Conservation (phyloP, 35 echinoderm and acorn worm species). For the Diadema setosum region DNA sequence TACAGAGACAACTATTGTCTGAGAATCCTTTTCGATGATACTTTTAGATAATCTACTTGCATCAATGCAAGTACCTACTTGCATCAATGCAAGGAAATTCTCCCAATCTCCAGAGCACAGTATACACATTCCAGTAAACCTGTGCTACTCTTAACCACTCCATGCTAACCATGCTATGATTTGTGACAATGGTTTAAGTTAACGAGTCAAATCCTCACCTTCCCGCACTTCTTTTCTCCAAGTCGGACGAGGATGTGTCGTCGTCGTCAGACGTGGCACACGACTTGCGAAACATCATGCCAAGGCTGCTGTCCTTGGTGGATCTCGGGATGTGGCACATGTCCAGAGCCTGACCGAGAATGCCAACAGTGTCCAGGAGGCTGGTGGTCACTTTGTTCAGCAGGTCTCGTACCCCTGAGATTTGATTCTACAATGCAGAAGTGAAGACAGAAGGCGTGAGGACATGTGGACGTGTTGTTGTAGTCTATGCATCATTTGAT, state of each 20-base stretch:
- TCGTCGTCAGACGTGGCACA: background rate
- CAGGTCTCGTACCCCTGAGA: background rate
- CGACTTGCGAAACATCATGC: background rate
- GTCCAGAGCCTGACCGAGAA: constrained; percentile 25
- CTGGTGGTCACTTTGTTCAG: constrained; percentile 33
- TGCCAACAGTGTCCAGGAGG: background rate
- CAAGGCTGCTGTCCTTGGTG: background rate
- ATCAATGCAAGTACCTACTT: too few species aligned
- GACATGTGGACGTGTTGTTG: too few species aligned
- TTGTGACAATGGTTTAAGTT: too few species aligned
- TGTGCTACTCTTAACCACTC: too few species aligned
- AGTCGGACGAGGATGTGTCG: background rate
- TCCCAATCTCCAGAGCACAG: too few species aligned
- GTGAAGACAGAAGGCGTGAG: background rate
- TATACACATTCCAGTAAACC: too few species aligned
- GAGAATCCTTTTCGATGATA: too few species aligned
- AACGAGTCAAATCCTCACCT: too few species aligned
- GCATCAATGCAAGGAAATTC: too few species aligned
- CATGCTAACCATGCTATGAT: too few species aligned
- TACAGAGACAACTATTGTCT: too few species aligned
- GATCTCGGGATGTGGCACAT: background rate
- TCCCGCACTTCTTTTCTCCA: background rate
- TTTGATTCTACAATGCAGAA: background rate
- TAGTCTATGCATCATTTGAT: background rate
- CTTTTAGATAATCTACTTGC: too few species aligned